Evolutionary conservation across 37 sponge, comb jelly and placozoan species (phyloP).

Genomic region (Corticium candelabrum): DNA sequence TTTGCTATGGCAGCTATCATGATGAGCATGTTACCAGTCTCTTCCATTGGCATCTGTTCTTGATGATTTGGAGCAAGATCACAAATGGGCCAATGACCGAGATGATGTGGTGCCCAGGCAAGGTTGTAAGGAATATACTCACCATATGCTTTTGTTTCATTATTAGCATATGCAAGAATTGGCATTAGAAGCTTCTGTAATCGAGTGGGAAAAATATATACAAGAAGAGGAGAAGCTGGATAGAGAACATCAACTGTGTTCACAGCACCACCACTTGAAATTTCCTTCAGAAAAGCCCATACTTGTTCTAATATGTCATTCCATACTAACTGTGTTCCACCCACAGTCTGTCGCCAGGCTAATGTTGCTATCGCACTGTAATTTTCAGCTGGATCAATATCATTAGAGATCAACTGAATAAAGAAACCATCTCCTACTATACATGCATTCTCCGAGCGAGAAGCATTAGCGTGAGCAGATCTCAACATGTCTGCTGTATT

Average conservation of each 20-base stretch:
- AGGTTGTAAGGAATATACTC: conserved; percentile 36
- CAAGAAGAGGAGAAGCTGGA: conserved; percentile 52
- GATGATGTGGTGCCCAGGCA: conserved; percentile 59
- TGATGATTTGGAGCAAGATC: conserved; percentile 36
- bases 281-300: conserved; percentile 72
- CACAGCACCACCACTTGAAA: conserved; percentile 65
- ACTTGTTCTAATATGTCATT: conserved; percentile 23
- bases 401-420: not conserved
- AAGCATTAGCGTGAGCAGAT: conserved; percentile 6
- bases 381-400: conserved; percentile 27
- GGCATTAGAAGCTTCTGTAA: conserved; percentile 29
- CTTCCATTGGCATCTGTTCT: conserved; percentile 74
- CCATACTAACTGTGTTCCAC: conserved; percentile 38
- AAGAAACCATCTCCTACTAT: too few species aligned
- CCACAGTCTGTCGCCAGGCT: conserved; percentile 64
- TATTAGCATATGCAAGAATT: conserved; percentile 54
- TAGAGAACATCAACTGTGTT: conserved; percentile 65
- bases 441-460: too few species aligned
- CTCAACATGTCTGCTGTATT: conserved; percentile 7
- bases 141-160: conserved; percentile 44
- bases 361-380: conserved; percentile 47
- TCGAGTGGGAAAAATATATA: conserved; percentile 3
- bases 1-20: conserved; percentile 24
- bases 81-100: conserved; percentile 66
- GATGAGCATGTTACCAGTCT: conserved; percentile 47